These are phyloP conservation scores for Narcine bancroftii DNA, from an alignment of 2,113 vertebrate species.

Conservation along the genomic window DNA sequence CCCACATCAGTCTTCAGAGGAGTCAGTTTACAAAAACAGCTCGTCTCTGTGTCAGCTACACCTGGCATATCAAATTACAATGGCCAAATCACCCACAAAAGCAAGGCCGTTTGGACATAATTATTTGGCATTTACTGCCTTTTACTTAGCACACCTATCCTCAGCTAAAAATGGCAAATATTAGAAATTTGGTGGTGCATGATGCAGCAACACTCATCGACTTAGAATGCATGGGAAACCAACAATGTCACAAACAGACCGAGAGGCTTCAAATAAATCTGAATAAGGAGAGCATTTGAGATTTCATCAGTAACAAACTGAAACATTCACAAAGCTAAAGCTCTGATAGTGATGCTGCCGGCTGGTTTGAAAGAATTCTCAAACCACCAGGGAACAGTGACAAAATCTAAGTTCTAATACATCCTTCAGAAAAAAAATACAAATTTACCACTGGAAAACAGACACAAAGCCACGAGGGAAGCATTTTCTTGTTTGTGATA, in stretches of 20 bases:
- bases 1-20: not conserved
- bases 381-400: not conserved
- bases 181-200: not conserved
- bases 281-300: not conserved
- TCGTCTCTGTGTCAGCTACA: not conserved
- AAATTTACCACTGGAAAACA: not conserved
- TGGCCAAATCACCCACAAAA: conserved; percentile 21
- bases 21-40: conserved; percentile 22
- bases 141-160: not conserved
- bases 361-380: not conserved
- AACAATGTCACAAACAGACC: not conserved
- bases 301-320: too few species aligned
- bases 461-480: not conserved
- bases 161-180: not conserved
- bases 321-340: conserved; percentile 25
- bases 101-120: not conserved
- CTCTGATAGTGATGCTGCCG: not conserved
- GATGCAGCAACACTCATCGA: not conserved
- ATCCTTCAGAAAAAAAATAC: not conserved
- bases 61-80: conserved; percentile 19
- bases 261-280: not conserved
- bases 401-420: conserved; percentile 23
- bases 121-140: not conserved
- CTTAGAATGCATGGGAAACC: not conserved
- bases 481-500: not conserved